A percentile compares a stretch with the other conserved stretches of the same genome.
Conservation (phyloP, 2,113 vertebrate genomes). For the Anguilla japonica region DNA sequence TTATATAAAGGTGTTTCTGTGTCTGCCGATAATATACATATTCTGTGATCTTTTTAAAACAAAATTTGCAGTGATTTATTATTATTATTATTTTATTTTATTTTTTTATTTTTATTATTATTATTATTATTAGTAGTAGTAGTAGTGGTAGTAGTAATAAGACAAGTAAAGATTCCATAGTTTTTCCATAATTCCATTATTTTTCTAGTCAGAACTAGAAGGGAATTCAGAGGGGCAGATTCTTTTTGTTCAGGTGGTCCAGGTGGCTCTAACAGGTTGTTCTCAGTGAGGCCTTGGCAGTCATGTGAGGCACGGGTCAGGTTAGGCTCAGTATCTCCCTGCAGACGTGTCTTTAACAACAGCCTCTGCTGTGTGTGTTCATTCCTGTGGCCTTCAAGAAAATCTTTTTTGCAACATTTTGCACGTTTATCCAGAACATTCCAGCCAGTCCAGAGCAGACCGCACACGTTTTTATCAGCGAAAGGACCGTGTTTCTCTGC, state of each 20-base stretch:
- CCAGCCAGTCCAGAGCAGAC: neutral
- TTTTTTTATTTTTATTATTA: neutral
- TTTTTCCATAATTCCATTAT: neutral
- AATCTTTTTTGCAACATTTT: neutral
- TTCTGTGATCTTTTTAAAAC: neutral
- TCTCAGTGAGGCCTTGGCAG: no score
- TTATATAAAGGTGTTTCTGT: neutral
- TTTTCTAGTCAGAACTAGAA: neutral
- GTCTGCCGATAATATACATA: neutral
- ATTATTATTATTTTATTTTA: neutral
- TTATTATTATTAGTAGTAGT: neutral
- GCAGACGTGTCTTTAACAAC: neutral
- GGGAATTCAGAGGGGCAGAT: neutral
- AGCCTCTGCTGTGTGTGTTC: neutral
- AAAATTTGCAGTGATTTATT: neutral
- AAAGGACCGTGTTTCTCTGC: neutral
- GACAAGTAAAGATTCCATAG: neutral
- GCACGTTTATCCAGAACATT: neutral
- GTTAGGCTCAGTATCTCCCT: neutral
- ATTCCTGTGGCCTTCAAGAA: neutral
- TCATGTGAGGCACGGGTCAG: no score
- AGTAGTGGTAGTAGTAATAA: neutral
- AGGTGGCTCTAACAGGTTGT: no score
- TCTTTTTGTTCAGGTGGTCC: neutral
- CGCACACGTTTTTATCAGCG: neutral